phyloP scores from a whole-genome alignment of 2,888 invertebrate genomes.

The Peribatodes rhomboidaria region DNA sequence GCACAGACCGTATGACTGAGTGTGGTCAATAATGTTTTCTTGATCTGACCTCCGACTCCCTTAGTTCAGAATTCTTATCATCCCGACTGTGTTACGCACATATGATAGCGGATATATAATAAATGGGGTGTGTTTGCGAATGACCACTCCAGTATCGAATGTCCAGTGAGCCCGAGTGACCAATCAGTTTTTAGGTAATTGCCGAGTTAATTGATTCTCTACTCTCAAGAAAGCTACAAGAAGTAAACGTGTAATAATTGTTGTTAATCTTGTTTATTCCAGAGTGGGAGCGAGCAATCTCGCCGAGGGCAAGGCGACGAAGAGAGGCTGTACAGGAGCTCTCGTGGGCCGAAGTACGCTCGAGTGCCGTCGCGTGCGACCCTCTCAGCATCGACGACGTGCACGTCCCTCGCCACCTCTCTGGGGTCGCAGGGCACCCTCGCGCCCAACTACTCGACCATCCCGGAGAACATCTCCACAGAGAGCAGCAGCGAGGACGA shows the following conservation, averaged over 20 bases:
- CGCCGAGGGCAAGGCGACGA: slow-evolving; percentile 80
- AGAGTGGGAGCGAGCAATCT: slow-evolving; percentile 79
- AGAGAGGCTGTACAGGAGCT: slow-evolving; percentile 72
- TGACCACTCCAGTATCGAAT: slow-evolving; percentile 71
- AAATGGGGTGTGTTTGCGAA: slow-evolving; percentile 80
- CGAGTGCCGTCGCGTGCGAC: slow-evolving; percentile 82
- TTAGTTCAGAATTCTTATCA: slow-evolving; percentile 73
- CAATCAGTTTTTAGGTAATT: slow-evolving; percentile 57
- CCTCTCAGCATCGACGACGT: slow-evolving; percentile 87
- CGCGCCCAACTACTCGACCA: slow-evolving; percentile 77
- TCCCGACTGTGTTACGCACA: slow-evolving; percentile 73
- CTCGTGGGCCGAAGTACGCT: slow-evolving; percentile 80
- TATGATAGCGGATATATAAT: slow-evolving; percentile 82
- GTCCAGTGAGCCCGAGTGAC: slow-evolving; percentile 64
- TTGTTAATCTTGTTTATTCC: slow-evolving; percentile 54
- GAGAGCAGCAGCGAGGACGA: slow-evolving; percentile 84
- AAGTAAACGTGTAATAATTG: slow-evolving; percentile 33
- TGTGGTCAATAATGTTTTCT: slow-evolving; percentile 76
- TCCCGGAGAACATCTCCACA: slow-evolving; percentile 76
- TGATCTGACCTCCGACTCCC: slow-evolving; percentile 73
- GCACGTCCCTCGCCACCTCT: slow-evolving; percentile 86
- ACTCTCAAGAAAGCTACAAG: neutral
- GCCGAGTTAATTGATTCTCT: slow-evolving; percentile 44
- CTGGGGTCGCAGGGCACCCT: slow-evolving; percentile 81
- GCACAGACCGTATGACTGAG: slow-evolving; percentile 69